Base-by-base conservation (phyloP, 2,113 vertebrate species). In the Tympanuchus pallidicinctus region DNA sequence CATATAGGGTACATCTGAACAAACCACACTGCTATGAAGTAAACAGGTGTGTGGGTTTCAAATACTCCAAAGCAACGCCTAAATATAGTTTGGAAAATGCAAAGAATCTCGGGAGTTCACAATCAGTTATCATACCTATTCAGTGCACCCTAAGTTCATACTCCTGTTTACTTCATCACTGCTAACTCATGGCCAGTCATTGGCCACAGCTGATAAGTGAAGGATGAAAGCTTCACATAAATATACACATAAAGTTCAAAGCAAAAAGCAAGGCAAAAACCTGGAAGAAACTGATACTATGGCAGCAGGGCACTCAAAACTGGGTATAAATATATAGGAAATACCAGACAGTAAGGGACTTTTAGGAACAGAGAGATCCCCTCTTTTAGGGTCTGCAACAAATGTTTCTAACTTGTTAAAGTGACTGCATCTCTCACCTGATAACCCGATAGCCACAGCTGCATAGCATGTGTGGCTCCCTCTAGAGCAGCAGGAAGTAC, bases 301-400 rank as follows among this genome's bases (percentile, higher is more conserved):
- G 25, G 28, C 21, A 67, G 24, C 11, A 50, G 18, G 10, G 38
- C 16, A 24, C 19, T 36, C 5, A 36, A n/a, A 64, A n/a, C 6
- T 50, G 54, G 20, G 30, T 50, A 66, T 48, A 63, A 30, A 61
- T 54, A 36, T 0, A 3, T n/a, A 32, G 45, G 34, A 88, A 90
- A 40, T 21, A 38, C 4, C 8, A 71, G 25, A 20, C 34, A 38
- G 54, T 28, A 16, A 81, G 15, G 4, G 43, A 3, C 3, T 25
- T 21, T 67, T 75, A 88, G 65, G 16, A 91, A 79, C 2, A 18
- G 70, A 57, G 32, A 25, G 34, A 74, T 24, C 4, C 12, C 40
- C 11, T 13, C 57, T 90, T 54, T 0, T 0, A 13, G 10, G 16
- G 11, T 3, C 14, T 64, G 7, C 28, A 86, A 34, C 0, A 6